Evolutionary conservation across 2,113 vertebrate genomes (phyloP).

Genomic region (Dolichotis patagonum): DNA sequence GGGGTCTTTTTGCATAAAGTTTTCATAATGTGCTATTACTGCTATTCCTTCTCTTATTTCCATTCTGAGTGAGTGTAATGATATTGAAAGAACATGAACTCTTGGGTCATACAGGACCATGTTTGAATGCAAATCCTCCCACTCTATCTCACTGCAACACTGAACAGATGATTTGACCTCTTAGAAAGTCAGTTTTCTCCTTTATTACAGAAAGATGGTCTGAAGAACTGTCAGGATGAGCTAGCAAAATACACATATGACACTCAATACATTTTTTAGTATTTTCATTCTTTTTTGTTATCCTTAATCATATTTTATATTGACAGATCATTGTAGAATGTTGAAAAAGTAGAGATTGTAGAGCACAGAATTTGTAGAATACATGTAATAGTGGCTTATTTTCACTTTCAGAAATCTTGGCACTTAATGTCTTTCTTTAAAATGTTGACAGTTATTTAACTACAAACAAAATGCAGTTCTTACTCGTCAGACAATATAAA

Average conservation of each 20-base stretch:
- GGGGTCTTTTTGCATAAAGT: not conserved
- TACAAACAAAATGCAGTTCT: not conserved
- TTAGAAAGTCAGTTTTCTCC: not conserved
- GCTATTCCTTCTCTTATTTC: not conserved
- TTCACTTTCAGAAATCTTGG: not conserved
- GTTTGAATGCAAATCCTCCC: not conserved
- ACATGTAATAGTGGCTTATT: not conserved
- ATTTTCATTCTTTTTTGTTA: not conserved
- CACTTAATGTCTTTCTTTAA: not conserved
- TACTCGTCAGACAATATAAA: not conserved
- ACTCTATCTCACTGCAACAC: not conserved
- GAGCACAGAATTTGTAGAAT: not conserved
- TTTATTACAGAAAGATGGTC: not conserved
- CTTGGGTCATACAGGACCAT: not conserved
- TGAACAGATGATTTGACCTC: not conserved
- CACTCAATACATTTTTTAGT: not conserved
- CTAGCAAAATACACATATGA: not conserved
- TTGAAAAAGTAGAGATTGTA: not conserved
- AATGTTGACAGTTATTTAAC: not conserved
- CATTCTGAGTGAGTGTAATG: not conserved
- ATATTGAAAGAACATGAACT: not conserved
- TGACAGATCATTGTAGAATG: not conserved
- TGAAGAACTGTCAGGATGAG: not conserved
- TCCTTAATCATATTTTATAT: not conserved
- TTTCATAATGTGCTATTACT: not conserved